Base-by-base conservation (phyloP, 2,113 vertebrate species). In the Perca fluviatilis region DNA sequence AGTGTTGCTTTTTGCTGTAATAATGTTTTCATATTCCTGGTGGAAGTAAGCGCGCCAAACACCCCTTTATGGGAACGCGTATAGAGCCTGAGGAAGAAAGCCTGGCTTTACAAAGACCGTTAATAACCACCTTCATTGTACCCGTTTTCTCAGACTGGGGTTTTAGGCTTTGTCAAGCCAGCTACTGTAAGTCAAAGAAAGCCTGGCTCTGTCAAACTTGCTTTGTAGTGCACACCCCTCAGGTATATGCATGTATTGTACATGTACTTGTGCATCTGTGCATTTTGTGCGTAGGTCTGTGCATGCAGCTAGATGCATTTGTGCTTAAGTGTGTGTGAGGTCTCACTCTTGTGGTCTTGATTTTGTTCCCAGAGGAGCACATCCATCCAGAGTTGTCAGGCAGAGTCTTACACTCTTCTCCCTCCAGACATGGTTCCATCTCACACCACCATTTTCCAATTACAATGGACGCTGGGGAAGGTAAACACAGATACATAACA, bases 391-490 rank as follows among this genome's bases (percentile, higher is more conserved):
- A 99, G 91, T 99, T 99, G 89, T 99, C 98, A 74, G 98, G 98
- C 84, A 99, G 96, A 0, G 98, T 99, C 95, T 99, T 99, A 89
- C 98, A 99, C 88, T 99, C 98, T 83, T 99, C 98, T 92, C 97
- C 98, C 91, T 99, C 98, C 94, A 99, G 95, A 93, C 98, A 99
- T 3, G 98, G 98, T 82, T 99, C 98, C 98, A 99, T 99, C 96
- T 99, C 98, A 92, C 98, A 99, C 98, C 98, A 99, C 98, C 98
- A 99, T 83, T 99, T 99, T 76, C 98, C 98, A 92, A 98, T 98
- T 90, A 99, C 98, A 90, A 99, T 99, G 93, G 98, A 99, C 63
- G 98, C 98, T 99, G 87, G 46, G 70, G 70, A 74, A 68, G 80
- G 40, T 0, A 60, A 71, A 54, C 65, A 86, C 18, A 87, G 57